phyloP scores from a whole-genome alignment of 2,797 vertebrate species.

The Discoglossus pictus region DNA sequence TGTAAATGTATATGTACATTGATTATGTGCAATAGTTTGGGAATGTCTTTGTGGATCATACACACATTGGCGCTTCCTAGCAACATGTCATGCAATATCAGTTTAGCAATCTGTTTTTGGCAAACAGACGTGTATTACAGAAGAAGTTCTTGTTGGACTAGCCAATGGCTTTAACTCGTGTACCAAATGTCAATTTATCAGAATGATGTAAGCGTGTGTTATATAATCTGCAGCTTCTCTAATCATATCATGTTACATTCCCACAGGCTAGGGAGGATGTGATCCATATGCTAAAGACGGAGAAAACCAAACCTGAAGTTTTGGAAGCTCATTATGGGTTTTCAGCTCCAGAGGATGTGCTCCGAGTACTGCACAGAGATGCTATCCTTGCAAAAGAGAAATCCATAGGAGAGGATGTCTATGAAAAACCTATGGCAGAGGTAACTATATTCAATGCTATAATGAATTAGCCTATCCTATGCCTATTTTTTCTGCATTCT shows the following conservation, averaged over 20 bases:
- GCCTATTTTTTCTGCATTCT: too few species aligned
- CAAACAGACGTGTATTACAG: constrained; percentile 47
- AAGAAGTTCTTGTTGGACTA: constrained; percentile 54
- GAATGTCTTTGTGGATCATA: constrained; percentile 12
- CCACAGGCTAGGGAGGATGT: constrained; percentile 92
- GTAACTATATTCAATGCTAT: constrained; percentile 69
- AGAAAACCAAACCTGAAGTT: constrained; percentile 79
- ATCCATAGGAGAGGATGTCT: constrained; percentile 78
- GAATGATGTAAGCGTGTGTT: constrained; percentile 37
- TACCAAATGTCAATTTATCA: constrained; percentile 35
- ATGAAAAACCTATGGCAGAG: constrained; percentile 90
- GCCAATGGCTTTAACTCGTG: constrained; percentile 37
- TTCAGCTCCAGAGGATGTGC: constrained; percentile 75
- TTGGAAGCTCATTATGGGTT: constrained; percentile 91
- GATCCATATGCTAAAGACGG: constrained; percentile 87
- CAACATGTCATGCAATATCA: constrained; percentile 62
- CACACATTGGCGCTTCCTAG: constrained; percentile 61
- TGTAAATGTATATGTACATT: not conserved
- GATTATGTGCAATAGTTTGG: not conserved
- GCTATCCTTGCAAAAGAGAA: constrained; percentile 69
- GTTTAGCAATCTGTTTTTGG: constrained; percentile 62
- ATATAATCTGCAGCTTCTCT: constrained; percentile 48
- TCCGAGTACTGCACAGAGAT: constrained; percentile 89
- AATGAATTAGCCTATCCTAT: too few species aligned
- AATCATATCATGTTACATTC: constrained; percentile 54